Evolutionary conservation across 2,888 invertebrate species (phyloP).

Genomic region (Augiades crinisus): DNA sequence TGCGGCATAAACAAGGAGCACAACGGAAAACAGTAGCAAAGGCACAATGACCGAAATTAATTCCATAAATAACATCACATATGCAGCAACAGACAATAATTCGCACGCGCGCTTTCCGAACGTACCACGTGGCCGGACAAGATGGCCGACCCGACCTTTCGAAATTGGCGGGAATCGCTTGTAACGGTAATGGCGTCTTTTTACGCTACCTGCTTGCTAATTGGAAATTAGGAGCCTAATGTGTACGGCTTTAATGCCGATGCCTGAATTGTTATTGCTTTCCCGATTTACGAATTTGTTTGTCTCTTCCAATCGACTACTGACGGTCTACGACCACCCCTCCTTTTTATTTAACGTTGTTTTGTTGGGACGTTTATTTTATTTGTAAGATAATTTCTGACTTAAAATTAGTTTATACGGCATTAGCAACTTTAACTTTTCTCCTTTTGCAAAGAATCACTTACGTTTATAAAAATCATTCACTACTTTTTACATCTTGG

Average conservation of each 20-base stretch:
- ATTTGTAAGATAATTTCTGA: neutral
- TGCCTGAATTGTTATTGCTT: slow-evolving; percentile 63
- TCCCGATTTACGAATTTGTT: slow-evolving; percentile 66
- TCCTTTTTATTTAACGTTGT: slow-evolving; percentile 13
- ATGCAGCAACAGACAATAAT: slow-evolving; percentile 75
- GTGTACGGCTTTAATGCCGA: slow-evolving; percentile 68
- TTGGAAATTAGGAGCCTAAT: slow-evolving; percentile 77
- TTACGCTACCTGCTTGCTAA: slow-evolving; percentile 80
- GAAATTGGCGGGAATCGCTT: slow-evolving; percentile 60
- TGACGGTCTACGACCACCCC: slow-evolving; percentile 11
- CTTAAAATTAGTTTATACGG: neutral
- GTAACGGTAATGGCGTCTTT: slow-evolving; percentile 71
- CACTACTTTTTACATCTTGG: no score
- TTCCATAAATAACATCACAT: slow-evolving; percentile 79
- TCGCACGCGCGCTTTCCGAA: slow-evolving; percentile 73
- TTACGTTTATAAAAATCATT: no score
- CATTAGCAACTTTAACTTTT: neutral
- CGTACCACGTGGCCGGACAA: slow-evolving; percentile 51
- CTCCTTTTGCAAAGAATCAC: neutral
- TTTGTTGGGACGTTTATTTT: slow-evolving; percentile 19
- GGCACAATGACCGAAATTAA: slow-evolving; percentile 73
- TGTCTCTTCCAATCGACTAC: slow-evolving; percentile 56
- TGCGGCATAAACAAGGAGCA: slow-evolving; percentile 41
- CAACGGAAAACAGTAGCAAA: slow-evolving; percentile 44
- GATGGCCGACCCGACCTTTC: slow-evolving; percentile 63